phyloP scores from a whole-genome alignment of 2,113 vertebrate genomes.

The Istiophorus platypterus region DNA sequence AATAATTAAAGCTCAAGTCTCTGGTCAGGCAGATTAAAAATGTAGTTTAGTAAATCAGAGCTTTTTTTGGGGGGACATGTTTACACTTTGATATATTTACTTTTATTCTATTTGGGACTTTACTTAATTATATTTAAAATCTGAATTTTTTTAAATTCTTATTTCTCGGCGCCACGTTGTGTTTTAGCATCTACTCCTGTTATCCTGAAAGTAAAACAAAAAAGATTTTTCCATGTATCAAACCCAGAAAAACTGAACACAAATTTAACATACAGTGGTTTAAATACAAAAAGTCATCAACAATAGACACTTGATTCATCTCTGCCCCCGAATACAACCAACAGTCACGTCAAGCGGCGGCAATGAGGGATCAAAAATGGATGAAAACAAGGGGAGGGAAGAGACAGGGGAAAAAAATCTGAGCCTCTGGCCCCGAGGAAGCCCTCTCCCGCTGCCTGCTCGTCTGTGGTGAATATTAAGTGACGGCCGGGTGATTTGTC shows the following conservation, averaged over 20 bases:
- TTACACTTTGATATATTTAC: too few relatives aligned
- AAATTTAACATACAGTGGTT: neutral
- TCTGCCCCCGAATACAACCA: neutral
- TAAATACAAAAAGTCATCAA: neutral
- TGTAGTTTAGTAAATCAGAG: too few relatives aligned
- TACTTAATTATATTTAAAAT: too few relatives aligned
- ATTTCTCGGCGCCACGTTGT: neutral
- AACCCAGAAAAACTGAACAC: too few relatives aligned
- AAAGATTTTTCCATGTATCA: too few relatives aligned
- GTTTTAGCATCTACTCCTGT: neutral
- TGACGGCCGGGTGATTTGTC: constrained; percentile 63
- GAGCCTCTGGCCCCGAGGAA: constrained; percentile 37
- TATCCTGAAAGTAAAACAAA: too few relatives aligned
- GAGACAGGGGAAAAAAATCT: constrained; percentile 22
- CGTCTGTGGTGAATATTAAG: constrained; percentile 75
- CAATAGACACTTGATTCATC: neutral
- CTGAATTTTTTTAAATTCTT: too few relatives aligned
- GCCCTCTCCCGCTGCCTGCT: constrained; percentile 58
- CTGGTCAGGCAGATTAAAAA: too few relatives aligned
- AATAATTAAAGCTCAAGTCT: neutral
- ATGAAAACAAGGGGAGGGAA: constrained; percentile 8
- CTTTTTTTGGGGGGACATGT: too few relatives aligned
- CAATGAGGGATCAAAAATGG: constrained; percentile 28
- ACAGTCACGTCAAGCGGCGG: neutral
- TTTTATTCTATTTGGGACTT: too few relatives aligned